phyloP scores from a whole-genome alignment of 2,113 vertebrate species.

The Notarius quadriscutis region DNA sequence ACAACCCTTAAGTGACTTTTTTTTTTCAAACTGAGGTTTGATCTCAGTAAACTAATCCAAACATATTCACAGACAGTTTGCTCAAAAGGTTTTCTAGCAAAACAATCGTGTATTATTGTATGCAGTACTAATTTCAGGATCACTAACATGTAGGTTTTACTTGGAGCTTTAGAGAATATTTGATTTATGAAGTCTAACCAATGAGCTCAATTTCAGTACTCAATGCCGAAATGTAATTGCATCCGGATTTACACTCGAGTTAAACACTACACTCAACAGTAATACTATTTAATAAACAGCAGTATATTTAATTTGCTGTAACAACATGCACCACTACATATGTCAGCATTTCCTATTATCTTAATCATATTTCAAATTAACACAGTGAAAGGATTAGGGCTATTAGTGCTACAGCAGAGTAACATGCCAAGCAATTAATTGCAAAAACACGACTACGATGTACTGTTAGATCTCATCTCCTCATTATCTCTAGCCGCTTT shows the following conservation, averaged over 20 bases:
- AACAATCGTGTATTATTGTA: not conserved
- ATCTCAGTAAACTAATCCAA: not conserved
- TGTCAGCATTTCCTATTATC: constrained; percentile 11
- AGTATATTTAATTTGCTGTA: constrained; percentile 5
- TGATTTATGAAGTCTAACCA: not conserved
- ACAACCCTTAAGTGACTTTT: not conserved
- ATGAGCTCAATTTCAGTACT: not conserved
- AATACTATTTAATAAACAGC: not conserved
- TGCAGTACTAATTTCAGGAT: not conserved
- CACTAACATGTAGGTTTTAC: not conserved
- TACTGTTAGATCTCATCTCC: not conserved
- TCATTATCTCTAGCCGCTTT: no score
- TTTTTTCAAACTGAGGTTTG: not conserved
- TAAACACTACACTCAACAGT: not conserved
- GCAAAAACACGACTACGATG: not conserved
- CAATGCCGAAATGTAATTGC: not conserved
- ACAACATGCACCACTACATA: not conserved
- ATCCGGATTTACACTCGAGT: not conserved
- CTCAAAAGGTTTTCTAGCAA: not conserved
- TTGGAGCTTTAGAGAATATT: not conserved
- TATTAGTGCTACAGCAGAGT: not conserved
- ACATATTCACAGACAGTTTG: constrained; percentile 5
- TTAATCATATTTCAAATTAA: constrained; percentile 1
- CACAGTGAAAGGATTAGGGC: not conserved
- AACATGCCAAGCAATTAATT: not conserved